These are phyloP conservation scores for Popillia japonica DNA, from an alignment of 1,140 invertebrate genomes.

Conservation along the genomic window DNA sequence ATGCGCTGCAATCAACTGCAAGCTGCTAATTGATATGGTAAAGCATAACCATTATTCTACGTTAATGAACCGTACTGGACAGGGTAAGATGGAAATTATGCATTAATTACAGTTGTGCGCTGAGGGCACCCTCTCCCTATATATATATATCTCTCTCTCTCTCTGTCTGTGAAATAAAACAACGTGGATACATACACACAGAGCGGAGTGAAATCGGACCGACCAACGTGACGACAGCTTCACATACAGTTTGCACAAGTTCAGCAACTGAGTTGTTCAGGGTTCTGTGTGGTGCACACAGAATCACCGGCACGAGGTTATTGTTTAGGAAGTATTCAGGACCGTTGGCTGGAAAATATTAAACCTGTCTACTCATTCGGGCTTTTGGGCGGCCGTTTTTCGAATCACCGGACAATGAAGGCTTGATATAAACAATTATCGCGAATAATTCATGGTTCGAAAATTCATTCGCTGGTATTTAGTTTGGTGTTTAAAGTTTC, in stretches of 20 bases:
- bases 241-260: not conserved
- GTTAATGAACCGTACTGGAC: conserved; percentile 36
- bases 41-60: conserved; percentile 36
- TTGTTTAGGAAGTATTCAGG: conserved; percentile 26
- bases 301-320: not conserved
- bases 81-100: conserved; percentile 40
- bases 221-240: not conserved
- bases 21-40: conserved; percentile 38
- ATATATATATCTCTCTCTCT: too few species aligned
- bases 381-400: conserved; percentile 1
- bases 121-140: conserved; percentile 26
- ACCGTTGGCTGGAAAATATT: conserved; percentile 15
- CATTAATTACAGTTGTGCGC: conserved; percentile 34
- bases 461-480: not conserved
- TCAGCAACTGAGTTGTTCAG: not conserved
- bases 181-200: too few species aligned
- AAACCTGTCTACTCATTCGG: not conserved
- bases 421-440: conserved; percentile 24
- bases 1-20: conserved; percentile 34
- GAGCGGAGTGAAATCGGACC: not conserved
- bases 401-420: not conserved
- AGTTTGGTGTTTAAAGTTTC: too few species aligned
- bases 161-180: conserved; percentile 10
- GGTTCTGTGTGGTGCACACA: not conserved
- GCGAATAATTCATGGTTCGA: not conserved